Percentiles rank a stretch among this genome's conserved stretches.
phyloP scores from a whole-genome alignment of 2,797 vertebrate genomes.

The Alosa sapidissima region DNA sequence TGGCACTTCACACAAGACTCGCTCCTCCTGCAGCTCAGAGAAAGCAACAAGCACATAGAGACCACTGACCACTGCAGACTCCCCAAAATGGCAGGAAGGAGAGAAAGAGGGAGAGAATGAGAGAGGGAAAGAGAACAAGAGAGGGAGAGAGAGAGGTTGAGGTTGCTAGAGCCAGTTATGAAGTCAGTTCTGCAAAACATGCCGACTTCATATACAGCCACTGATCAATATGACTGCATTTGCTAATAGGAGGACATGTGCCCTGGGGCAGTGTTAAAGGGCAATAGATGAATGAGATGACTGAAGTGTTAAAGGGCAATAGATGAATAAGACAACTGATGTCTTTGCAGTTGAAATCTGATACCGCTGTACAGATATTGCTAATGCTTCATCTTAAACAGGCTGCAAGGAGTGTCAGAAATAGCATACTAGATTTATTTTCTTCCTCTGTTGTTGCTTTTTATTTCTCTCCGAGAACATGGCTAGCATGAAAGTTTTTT shows the following conservation, averaged over 20 bases:
- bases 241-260: not conserved
- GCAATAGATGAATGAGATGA: not conserved
- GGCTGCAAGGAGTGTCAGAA: not conserved
- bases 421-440: not conserved
- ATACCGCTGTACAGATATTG: not conserved
- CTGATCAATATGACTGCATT: not conserved
- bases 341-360: not conserved
- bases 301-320: not conserved
- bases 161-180: not conserved
- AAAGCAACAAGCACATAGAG: not conserved
- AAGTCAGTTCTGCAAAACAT: not conserved
- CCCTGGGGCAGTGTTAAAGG: not conserved
- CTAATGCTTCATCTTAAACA: not conserved
- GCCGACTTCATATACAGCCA: not conserved
- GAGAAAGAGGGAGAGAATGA: not conserved
- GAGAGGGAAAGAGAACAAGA: not conserved
- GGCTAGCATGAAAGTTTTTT: not conserved
- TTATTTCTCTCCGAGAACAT: not conserved
- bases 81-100: too few species aligned
- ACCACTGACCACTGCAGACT: not conserved
- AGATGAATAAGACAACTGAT: not conserved
- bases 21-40: not conserved
- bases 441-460: not conserved
- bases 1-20: not conserved
- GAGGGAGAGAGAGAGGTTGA: not conserved